Conservation (phyloP, 2,797 vertebrate genomes). For the Pangasius macronema region DNA sequence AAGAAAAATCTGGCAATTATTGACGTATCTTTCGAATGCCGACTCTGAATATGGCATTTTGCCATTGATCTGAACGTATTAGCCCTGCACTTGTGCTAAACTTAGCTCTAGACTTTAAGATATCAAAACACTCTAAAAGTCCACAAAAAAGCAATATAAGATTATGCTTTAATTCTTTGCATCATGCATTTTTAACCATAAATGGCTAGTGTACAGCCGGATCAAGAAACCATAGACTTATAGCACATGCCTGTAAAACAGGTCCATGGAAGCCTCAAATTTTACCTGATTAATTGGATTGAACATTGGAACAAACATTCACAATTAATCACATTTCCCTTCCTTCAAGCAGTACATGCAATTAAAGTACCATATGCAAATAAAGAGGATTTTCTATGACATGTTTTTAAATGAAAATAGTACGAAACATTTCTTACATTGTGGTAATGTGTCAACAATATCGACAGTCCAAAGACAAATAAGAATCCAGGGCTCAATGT, state of each 20-base stretch:
- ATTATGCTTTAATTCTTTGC: background rate
- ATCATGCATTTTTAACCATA: background rate
- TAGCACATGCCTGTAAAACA: background rate
- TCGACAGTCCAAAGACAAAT: background rate
- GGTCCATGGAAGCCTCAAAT: background rate
- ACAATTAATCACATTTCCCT: background rate
- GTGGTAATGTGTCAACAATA: background rate
- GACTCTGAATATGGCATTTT: conserved; percentile 11
- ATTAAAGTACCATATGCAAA: background rate
- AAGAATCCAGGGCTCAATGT: background rate
- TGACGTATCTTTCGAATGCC: conserved; percentile 2
- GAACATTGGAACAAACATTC: background rate
- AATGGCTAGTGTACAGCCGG: background rate
- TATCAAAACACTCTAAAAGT: conserved; percentile 17
- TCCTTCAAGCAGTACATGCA: background rate
- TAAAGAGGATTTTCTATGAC: background rate
- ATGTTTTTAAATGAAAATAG: background rate
- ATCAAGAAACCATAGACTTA: background rate
- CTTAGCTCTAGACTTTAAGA: background rate
- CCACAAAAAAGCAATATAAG: conserved; percentile 4
- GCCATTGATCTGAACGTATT: conserved; percentile 1
- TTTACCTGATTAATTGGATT: background rate
- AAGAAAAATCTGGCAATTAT: background rate
- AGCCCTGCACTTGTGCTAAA: background rate
- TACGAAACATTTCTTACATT: background rate